Evolutionary conservation across 1,140 invertebrate species (phyloP).

Genomic region (Rhagoletis zephyria): DNA sequence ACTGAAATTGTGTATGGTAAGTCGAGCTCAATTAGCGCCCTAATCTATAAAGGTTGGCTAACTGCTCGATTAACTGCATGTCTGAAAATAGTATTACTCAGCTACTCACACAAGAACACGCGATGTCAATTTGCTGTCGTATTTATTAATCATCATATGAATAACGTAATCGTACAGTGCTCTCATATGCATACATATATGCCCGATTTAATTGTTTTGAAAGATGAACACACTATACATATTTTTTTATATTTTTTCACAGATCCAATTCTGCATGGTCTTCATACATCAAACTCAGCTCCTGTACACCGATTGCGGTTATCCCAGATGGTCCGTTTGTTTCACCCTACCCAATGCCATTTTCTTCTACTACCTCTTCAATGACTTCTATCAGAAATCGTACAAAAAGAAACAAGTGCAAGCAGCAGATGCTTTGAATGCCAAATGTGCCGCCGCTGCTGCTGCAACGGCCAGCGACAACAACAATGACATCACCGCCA

Average conservation of each 20-base stretch:
- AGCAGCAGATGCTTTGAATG: constrained; percentile 1
- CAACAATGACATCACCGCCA: constrained; percentile 67
- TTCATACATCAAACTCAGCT: constrained; percentile 87
- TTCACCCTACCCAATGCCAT: constrained; percentile 85
- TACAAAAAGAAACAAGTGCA: constrained; percentile 75
- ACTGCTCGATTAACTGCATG: no score
- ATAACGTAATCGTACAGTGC: no score
- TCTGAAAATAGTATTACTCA: no score
- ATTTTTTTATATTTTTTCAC: constrained; percentile 58
- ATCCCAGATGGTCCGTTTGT: constrained; percentile 82
- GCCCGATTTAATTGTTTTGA: no score
- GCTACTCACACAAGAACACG: no score
- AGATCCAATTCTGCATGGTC: constrained; percentile 85
- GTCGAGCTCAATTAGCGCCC: no score
- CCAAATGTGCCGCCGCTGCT: constrained; percentile 57
- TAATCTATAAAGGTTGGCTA: no score
- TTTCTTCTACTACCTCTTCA: constrained; percentile 87
- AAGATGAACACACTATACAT: no score
- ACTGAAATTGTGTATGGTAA: no score
- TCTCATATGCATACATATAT: no score
- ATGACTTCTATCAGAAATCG: constrained; percentile 85
- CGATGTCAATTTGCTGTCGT: no score
- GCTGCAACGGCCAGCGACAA: constrained; percentile 59
- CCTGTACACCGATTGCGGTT: constrained; percentile 88
- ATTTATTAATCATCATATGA: no score